phyloP scores from a whole-genome alignment of 2,113 vertebrate species.

The Scopus umbretta region DNA sequence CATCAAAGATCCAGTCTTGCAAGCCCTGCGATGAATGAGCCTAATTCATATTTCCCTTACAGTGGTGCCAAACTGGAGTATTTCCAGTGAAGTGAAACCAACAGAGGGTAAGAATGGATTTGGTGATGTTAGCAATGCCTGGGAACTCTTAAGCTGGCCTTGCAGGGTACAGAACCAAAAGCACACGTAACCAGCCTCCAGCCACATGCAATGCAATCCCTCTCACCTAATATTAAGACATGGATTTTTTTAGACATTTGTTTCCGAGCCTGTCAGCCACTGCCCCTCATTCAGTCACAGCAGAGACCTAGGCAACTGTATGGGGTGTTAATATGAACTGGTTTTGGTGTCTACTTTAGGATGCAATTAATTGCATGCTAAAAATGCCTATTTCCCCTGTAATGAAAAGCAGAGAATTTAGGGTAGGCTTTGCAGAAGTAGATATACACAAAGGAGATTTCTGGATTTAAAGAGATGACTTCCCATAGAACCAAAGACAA shows the following conservation, averaged over 20 bases:
- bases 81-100: constrained; percentile 38
- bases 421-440: background rate
- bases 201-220: background rate
- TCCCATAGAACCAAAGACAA: background rate
- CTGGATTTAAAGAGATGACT: background rate
- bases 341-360: background rate
- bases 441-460: background rate
- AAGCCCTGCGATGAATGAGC: background rate
- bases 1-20: background rate
- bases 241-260: background rate
- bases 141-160: background rate
- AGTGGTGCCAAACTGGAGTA: constrained; percentile 32
- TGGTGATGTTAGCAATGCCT: constrained; percentile 42
- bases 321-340: background rate
- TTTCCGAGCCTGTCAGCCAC: background rate
- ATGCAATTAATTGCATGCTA: background rate
- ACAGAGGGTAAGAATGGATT: constrained; percentile 6
- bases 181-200: background rate
- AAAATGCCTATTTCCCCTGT: background rate
- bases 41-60: constrained; percentile 44
- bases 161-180: background rate
- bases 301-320: background rate
- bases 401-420: background rate
- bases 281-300: background rate
- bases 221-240: background rate